Percentiles rank a stretch among this genome's conserved stretches.
phyloP scores from a whole-genome alignment of 2,888 invertebrate species.

The Nomada fucata region DNA sequence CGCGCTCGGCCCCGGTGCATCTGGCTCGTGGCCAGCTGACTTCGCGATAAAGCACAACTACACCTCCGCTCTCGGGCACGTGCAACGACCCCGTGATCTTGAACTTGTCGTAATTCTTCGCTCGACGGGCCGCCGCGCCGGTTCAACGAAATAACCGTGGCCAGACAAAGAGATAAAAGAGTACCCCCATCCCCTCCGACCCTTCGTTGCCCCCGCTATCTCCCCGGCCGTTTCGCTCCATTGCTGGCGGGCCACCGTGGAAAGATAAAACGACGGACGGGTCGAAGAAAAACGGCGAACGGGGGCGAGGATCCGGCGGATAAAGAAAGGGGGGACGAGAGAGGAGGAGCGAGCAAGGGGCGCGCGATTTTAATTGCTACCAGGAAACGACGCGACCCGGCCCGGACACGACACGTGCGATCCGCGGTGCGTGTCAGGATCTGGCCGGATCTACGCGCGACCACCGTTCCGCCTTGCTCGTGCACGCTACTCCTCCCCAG shows the following conservation, averaged over 20 bases:
- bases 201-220: too few species aligned
- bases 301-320: too few species aligned
- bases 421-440: constrained; percentile 61
- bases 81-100: constrained; percentile 60
- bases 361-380: constrained; percentile 67
- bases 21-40: constrained; percentile 67
- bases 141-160: constrained; percentile 73
- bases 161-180: constrained; percentile 52
- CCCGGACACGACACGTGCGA: constrained; percentile 47
- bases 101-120: constrained; percentile 55
- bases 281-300: too few species aligned
- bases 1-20: constrained; percentile 18
- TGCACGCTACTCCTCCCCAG: not conserved
- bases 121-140: constrained; percentile 42
- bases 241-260: too few species aligned
- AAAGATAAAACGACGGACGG: too few species aligned
- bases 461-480: constrained; percentile 23
- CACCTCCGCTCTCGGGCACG: constrained; percentile 47
- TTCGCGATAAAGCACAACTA: constrained; percentile 48
- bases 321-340: constrained; percentile 2
- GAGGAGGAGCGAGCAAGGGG: constrained; percentile 29
- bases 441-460: constrained; percentile 51
- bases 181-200: too few species aligned
- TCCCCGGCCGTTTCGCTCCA: too few species aligned
- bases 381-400: constrained; percentile 48